phyloP scores from a whole-genome alignment of 2,797 vertebrate genomes.

The Anabas testudineus region DNA sequence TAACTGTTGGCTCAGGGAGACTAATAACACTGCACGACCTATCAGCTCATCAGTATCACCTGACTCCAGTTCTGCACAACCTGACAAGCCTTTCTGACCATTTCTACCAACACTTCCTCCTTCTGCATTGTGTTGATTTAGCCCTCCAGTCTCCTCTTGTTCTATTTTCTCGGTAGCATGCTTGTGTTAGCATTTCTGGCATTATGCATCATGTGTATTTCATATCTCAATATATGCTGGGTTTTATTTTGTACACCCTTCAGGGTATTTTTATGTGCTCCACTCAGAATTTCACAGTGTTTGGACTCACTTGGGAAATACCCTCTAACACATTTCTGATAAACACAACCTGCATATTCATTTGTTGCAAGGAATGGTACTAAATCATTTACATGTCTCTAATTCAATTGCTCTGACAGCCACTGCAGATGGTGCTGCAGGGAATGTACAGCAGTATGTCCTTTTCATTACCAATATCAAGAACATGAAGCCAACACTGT shows the following conservation, averaged over 20 bases:
- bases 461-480: slow-evolving; percentile 51
- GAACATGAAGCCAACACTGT: slow-evolving; percentile 38
- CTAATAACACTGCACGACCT: slow-evolving; percentile 18
- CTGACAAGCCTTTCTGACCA: slow-evolving; percentile 29
- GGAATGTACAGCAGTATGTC: slow-evolving; percentile 31
- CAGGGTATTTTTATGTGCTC: slow-evolving; percentile 48
- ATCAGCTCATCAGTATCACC: slow-evolving; percentile 27
- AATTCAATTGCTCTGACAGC: slow-evolving; percentile 43
- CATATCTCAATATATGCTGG: slow-evolving; percentile 57
- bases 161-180: slow-evolving; percentile 39
- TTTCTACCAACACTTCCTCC: slow-evolving; percentile 31
- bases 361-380: slow-evolving; percentile 37
- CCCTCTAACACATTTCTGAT: slow-evolving; percentile 49
- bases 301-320: slow-evolving; percentile 57
- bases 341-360: slow-evolving; percentile 60
- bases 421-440: slow-evolving; percentile 24
- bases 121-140: slow-evolving; percentile 22
- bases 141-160: slow-evolving; percentile 33
- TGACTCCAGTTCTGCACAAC: slow-evolving; percentile 27
- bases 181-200: slow-evolving; percentile 42
- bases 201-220: slow-evolving; percentile 43
- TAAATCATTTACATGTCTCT: slow-evolving; percentile 52
- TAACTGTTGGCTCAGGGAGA: slow-evolving; percentile 16
- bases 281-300: slow-evolving; percentile 50
- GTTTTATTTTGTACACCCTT: slow-evolving; percentile 46